Evolutionary conservation across 1,140 invertebrate species (phyloP).

Genomic region (Galleria mellonella): DNA sequence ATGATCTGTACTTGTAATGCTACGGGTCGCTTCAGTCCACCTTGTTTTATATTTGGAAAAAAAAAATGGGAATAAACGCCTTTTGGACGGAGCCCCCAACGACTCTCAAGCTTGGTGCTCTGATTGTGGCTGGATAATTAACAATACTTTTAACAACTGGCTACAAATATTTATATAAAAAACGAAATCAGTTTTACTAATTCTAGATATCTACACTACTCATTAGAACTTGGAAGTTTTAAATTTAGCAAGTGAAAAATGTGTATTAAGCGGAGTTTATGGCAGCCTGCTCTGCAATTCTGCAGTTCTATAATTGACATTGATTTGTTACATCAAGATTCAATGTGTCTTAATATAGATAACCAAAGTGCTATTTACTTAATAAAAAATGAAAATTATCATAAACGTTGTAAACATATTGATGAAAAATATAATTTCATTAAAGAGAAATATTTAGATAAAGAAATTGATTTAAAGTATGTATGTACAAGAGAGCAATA

Average conservation of each 20-base stretch:
- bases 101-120: not conserved
- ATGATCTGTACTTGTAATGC: constrained; percentile 21
- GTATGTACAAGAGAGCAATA: too few species aligned
- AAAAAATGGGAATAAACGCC: constrained; percentile 13
- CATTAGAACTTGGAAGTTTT: not conserved
- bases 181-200: constrained; percentile 8
- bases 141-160: constrained; percentile 3
- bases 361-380: too few species aligned
- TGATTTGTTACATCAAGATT: too few species aligned
- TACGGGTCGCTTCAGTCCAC: not conserved
- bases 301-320: too few species aligned
- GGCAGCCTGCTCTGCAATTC: too few species aligned
- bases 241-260: not conserved
- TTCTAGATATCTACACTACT: constrained; percentile 15
- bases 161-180: not conserved
- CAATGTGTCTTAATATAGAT: too few species aligned
- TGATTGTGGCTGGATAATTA: constrained; percentile 5
- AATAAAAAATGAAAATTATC: too few species aligned
- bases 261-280: too few species aligned
- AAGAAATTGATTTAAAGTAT: too few species aligned
- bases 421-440: too few species aligned
- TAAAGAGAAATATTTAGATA: too few species aligned
- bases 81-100: not conserved
- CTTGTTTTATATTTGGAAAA: constrained; percentile 1
- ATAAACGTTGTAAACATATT: too few species aligned